A percentile compares a stretch with the other conserved stretches of the same genome.
Evolutionary conservation across 2,797 vertebrate species (phyloP).

Genomic region (Sandelia bainsii): DNA sequence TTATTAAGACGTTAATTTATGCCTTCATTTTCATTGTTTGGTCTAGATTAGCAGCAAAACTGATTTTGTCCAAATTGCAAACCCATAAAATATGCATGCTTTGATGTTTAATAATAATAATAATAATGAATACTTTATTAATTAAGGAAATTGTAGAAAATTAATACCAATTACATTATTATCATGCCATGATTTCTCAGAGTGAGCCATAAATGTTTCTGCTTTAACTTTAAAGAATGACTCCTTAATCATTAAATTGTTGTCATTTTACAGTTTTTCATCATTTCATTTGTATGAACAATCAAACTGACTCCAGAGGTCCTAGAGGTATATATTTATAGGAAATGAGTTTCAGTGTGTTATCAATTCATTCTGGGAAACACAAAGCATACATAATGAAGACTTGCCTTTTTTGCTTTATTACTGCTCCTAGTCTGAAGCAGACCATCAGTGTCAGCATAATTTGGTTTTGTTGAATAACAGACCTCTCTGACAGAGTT

Average conservation of each 20-base stretch:
- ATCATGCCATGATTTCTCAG: slow-evolving; percentile 20
- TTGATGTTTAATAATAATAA: slow-evolving; percentile 44
- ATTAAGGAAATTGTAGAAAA: slow-evolving; percentile 21
- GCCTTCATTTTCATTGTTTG: slow-evolving; percentile 28
- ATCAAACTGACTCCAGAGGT: slow-evolving; percentile 47
- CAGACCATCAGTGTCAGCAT: slow-evolving; percentile 72
- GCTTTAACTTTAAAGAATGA: slow-evolving; percentile 41
- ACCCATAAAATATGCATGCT: slow-evolving; percentile 34
- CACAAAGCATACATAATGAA: slow-evolving; percentile 71
- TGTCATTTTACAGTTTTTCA: slow-evolving; percentile 53
- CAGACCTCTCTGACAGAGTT: slow-evolving; percentile 60
- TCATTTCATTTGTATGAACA: slow-evolving; percentile 69
- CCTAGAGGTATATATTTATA: slow-evolving; percentile 66
- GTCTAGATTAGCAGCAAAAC: slow-evolving; percentile 19
- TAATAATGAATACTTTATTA: no score
- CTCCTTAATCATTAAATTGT: slow-evolving; percentile 52
- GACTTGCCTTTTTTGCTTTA: slow-evolving; percentile 67
- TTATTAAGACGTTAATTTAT: slow-evolving; percentile 34
- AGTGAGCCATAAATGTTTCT: slow-evolving; percentile 30
- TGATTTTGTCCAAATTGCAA: slow-evolving; percentile 18
- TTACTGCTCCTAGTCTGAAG: slow-evolving; percentile 66
- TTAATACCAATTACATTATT: slow-evolving; percentile 9
- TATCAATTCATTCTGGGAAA: slow-evolving; percentile 62
- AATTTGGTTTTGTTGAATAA: slow-evolving; percentile 78
- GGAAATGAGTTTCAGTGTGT: slow-evolving; percentile 72